phyloP scores from a whole-genome alignment of 2,888 invertebrate genomes.

The Deroplatys truncata region DNA sequence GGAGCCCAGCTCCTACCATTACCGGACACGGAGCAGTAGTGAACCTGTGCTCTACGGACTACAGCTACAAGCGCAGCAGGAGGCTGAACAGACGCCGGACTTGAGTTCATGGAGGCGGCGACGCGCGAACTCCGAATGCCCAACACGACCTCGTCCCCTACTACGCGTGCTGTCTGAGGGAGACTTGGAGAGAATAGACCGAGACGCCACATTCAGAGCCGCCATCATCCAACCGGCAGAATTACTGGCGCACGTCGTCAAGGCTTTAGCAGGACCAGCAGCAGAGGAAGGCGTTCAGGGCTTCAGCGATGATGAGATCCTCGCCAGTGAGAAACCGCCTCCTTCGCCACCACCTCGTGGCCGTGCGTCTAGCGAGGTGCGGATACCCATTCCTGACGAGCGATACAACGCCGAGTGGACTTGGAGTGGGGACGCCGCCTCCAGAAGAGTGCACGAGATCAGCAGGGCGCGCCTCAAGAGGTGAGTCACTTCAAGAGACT shows the following conservation, averaged over 20 bases:
- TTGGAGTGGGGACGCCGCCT: conserved; percentile 65
- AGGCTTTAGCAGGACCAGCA: conserved; percentile 59
- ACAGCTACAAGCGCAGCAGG: conserved; percentile 22
- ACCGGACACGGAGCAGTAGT: conserved; percentile 30
- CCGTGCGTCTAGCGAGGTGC: conserved; percentile 59
- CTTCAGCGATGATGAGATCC: conserved; percentile 69
- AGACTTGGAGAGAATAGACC: conserved; percentile 72
- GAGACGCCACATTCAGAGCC: conserved; percentile 62
- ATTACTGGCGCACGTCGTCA: conserved; percentile 70
- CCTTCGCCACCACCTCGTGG: conserved; percentile 47
- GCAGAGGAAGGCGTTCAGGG: conserved; percentile 50
- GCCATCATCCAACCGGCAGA: conserved; percentile 72
- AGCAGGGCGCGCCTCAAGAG: conserved; percentile 37
- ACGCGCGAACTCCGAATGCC: conserved; percentile 37
- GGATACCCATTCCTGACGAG: conserved; percentile 45
- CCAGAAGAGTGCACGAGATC: conserved; percentile 55
- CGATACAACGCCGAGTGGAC: conserved; percentile 51
- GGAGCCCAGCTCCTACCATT: conserved; percentile 44
- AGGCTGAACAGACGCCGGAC: background rate
- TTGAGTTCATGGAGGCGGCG: conserved; percentile 37
- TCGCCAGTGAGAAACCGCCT: conserved; percentile 59
- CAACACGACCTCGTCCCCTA: conserved; percentile 35
- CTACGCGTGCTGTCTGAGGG: conserved; percentile 71
- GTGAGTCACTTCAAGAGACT: background rate
- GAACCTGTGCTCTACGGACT: conserved; percentile 23